Evolutionary conservation across 2,888 invertebrate genomes (phyloP).

Genomic region (Melinaea menophilus): DNA sequence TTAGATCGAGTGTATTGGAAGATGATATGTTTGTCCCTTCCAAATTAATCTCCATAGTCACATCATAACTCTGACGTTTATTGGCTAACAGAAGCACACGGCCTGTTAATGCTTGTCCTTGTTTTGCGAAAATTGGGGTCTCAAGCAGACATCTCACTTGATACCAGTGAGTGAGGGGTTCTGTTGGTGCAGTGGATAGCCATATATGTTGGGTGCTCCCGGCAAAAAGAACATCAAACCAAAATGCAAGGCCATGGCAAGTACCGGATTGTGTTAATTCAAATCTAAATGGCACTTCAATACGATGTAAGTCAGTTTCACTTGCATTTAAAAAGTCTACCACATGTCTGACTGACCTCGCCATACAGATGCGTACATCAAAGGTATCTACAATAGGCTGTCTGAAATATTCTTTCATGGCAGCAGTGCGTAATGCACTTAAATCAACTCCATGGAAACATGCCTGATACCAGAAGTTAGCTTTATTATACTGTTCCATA

Average conservation of each 20-base stretch:
- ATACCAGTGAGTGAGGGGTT: conserved; percentile 99
- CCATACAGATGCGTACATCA: conserved; percentile 97
- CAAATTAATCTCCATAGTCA: conserved; percentile 94
- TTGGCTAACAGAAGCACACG: conserved; percentile 93
- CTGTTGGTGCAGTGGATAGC: conserved; percentile 98
- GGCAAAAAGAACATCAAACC: conserved; percentile 99
- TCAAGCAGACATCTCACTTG: conserved; percentile 97
- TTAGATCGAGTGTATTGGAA: conserved; percentile 95
- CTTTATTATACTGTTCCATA: conserved; percentile 98
- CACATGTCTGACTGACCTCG: conserved; percentile 93
- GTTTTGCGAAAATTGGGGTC: conserved; percentile 95
- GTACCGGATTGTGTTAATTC: conserved; percentile 94
- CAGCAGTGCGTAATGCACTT: conserved; percentile 93
- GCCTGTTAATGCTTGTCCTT: conserved; percentile 94
- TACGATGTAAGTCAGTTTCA: conserved; percentile 95
- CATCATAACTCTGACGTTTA: conserved; percentile 98
- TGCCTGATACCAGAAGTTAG: conserved; percentile 99
- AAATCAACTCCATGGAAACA: conserved; percentile 99
- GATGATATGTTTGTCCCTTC: conserved; percentile 89
- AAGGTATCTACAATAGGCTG: conserved; percentile 99
- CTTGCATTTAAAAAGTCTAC: conserved; percentile 95
- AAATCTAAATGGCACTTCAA: conserved; percentile 97
- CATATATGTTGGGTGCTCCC: conserved; percentile 94
- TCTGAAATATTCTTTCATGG: conserved; percentile 97
- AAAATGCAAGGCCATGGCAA: conserved; percentile 98